These are phyloP conservation scores for Platyura marginata DNA, from an alignment of 1,140 invertebrate species.

Conservation along the genomic window DNA sequence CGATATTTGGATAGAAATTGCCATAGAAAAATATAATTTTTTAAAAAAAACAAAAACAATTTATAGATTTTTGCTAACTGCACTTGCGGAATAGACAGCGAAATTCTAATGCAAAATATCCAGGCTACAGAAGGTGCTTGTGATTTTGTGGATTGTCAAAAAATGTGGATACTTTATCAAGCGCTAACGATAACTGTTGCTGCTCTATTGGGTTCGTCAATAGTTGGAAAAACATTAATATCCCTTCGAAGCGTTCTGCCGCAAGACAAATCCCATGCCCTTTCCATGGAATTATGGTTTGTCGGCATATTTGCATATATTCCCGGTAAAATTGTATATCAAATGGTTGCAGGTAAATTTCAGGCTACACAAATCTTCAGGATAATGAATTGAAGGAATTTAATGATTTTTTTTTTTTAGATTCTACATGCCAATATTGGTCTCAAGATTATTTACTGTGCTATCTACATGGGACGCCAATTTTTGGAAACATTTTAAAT, in stretches of 20 bases:
- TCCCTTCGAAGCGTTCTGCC: constrained; percentile 29
- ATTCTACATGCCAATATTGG: constrained; percentile 22
- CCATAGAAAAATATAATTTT: no score
- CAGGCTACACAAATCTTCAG: not conserved
- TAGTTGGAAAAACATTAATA: constrained; percentile 35
- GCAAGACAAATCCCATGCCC: constrained; percentile 35
- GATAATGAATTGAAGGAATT: not conserved
- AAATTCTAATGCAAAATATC: constrained; percentile 7
- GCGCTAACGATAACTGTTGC: constrained; percentile 23
- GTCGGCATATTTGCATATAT: constrained; percentile 31
- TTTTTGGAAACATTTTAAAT: constrained; percentile 21
- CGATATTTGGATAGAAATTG: no score
- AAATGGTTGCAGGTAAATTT: constrained; percentile 25
- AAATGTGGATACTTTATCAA: constrained; percentile 33
- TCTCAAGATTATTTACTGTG: constrained; percentile 16
- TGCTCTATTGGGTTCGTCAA: constrained; percentile 24
- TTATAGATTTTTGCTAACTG: constrained; percentile 31
- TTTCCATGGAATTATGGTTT: constrained; percentile 33
- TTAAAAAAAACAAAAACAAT: no score
- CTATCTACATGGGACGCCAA: constrained; percentile 16
- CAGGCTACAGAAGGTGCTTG: constrained; percentile 34
- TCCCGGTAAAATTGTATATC: constrained; percentile 32
- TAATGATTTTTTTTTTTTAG: constrained; percentile 7
- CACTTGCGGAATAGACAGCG: constrained; percentile 23
- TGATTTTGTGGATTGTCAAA: constrained; percentile 26